Evolutionary conservation across 2,888 invertebrate genomes (phyloP).

Genomic region (Drosophila histrio): DNA sequence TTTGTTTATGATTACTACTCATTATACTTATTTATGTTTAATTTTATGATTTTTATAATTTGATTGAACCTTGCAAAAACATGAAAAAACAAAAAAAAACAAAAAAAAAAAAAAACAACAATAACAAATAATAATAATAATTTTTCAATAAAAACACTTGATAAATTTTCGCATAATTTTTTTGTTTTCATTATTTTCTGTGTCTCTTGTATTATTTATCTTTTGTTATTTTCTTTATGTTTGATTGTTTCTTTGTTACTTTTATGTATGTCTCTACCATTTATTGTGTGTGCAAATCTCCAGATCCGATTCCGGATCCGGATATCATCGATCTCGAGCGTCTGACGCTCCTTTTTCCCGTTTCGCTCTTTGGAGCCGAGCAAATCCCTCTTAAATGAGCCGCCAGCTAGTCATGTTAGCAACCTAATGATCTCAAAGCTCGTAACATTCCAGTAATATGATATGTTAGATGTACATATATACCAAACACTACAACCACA

Average conservation of each 20-base stretch:
- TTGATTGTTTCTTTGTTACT: conserved; percentile 29
- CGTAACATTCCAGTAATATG: conserved; percentile 27
- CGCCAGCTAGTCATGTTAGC: conserved; percentile 49
- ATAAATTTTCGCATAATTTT: conserved; percentile 60
- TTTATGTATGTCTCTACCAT: conserved; percentile 15
- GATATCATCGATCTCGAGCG: conserved; percentile 6
- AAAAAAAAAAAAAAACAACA: conserved; percentile 16
- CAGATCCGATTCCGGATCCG: background rate
- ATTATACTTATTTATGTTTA: conserved; percentile 70
- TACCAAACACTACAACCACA: background rate
- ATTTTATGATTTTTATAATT: conserved; percentile 66
- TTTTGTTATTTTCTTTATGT: conserved; percentile 27
- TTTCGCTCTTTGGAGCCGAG: conserved; percentile 6
- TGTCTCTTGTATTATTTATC: conserved; percentile 21
- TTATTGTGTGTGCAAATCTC: conserved; percentile 7
- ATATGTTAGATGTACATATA: background rate
- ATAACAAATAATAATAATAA: conserved; percentile 33
- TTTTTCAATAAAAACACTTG: conserved; percentile 66
- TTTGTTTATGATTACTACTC: conserved; percentile 51
- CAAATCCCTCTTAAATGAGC: background rate
- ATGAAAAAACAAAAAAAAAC: conserved; percentile 34
- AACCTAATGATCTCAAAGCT: conserved; percentile 53
- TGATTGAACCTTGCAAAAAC: conserved; percentile 39
- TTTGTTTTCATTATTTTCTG: conserved; percentile 54
- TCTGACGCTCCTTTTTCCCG: background rate